Percentiles rank a stretch among this genome's conserved stretches.
phyloP scores from a whole-genome alignment of 1,140 invertebrate genomes.

The Eueides isabella region DNA sequence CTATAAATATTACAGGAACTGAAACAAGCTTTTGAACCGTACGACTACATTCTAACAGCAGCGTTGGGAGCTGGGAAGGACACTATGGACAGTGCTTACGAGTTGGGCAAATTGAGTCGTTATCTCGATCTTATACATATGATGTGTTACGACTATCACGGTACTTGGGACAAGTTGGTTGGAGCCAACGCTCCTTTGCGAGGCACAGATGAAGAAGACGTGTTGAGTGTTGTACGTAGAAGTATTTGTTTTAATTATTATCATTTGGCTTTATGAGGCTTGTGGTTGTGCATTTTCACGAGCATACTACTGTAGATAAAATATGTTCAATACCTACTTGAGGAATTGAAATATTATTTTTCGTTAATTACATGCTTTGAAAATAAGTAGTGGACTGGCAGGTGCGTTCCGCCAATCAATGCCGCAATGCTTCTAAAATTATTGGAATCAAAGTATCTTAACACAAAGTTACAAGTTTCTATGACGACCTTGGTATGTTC shows the following conservation, averaged over 20 bases:
- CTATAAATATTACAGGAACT: slow-evolving; percentile 75
- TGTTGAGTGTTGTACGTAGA: slow-evolving; percentile 84
- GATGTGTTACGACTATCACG: slow-evolving; percentile 96
- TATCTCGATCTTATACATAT: slow-evolving; percentile 93
- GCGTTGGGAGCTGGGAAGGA: slow-evolving; percentile 88
- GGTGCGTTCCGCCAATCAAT: no score
- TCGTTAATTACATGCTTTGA: no score
- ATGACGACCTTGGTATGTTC: no score
- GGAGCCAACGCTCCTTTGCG: slow-evolving; percentile 88
- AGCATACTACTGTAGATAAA: no score
- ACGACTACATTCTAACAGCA: slow-evolving; percentile 86
- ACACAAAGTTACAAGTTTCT: no score
- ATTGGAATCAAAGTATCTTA: no score
- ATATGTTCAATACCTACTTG: no score
- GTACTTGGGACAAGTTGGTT: slow-evolving; percentile 89
- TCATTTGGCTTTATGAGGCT: no score
- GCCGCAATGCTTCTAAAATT: no score
- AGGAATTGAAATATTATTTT: no score
- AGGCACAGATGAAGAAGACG: slow-evolving; percentile 74
- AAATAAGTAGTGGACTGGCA: no score
- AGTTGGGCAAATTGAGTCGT: slow-evolving; percentile 87
- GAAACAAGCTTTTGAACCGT: slow-evolving; percentile 67
- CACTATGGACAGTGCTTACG: slow-evolving; percentile 89
- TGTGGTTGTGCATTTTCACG: no score
- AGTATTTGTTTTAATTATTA: not conserved